Evolutionary conservation across 2,113 vertebrate species (phyloP), one percentile per base, ranked within the genome.

Genomic region (Anas platyrhynchos): DNA sequence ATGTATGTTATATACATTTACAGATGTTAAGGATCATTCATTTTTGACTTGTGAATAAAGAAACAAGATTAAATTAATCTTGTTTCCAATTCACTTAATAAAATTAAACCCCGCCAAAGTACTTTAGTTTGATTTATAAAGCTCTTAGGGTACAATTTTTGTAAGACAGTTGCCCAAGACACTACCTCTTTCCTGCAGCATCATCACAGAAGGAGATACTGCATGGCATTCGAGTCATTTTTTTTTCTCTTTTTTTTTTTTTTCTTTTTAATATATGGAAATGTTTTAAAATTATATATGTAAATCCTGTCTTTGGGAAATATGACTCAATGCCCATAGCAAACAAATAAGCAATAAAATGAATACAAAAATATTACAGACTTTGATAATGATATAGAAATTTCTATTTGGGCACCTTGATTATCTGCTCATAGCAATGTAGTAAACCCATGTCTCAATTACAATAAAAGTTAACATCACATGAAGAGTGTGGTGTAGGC

Each of bases 61-160:
- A 95, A 91, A 80, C 38, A 89, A 86, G 91, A 79, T 83, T 89
- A 78, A 95, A 94, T 93, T 89, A 88, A 72, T 84, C 83, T 92
- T 52, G 46, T 52, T 93, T 77, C 74, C 58, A 72, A 52, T 72
- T 83, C 92, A 93, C 72, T 89, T 86, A 91, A 91, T 92, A 94
- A 91, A 95, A 91, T 86, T 92, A 91, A 90, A 86, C 61, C 34
- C 48, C 0, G 0, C 52, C 73, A 56, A 86, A 90, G 79, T 68
- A 93, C 58, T 90, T 63, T 52, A 41, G 52, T 83, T 92, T 94
- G 83, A 96, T 93, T 97, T 94, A 94, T 84, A 92, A 96, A 84
- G 85, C 90, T 90, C 59, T 95, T 84, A 90, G 69, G 65, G 29
- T 31, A 55, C 52, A 77, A 81, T 9, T 46, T 90, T 83, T 88